Evolutionary conservation across 1,140 invertebrate species (phyloP).

Genomic region (Drosophila auraria): DNA sequence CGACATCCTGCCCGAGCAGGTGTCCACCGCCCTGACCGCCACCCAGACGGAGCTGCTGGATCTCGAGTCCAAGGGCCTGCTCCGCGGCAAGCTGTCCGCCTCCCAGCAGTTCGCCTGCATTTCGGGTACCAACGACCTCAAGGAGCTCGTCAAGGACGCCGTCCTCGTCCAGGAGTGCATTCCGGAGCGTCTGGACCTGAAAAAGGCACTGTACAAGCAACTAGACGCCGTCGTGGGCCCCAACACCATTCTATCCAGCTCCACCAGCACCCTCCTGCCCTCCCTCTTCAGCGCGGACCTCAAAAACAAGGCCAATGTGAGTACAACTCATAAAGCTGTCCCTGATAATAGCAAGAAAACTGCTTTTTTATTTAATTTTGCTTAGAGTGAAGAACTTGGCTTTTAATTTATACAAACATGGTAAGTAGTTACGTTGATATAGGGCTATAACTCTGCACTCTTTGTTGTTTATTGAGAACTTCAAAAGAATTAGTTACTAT

Average conservation of each 20-base stretch:
- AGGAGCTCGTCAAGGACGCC: constrained; percentile 89
- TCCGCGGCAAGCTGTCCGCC: constrained; percentile 91
- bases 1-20: constrained; percentile 92
- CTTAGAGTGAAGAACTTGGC: too few species aligned
- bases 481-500: neutral
- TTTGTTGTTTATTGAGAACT: too few species aligned
- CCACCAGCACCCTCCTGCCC: constrained; percentile 95
- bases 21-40: constrained; percentile 90
- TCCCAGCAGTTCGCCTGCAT: constrained; percentile 92
- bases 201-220: constrained; percentile 91
- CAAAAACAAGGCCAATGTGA: constrained; percentile 90
- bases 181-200: constrained; percentile 94
- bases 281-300: constrained; percentile 93
- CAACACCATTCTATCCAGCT: constrained; percentile 93
- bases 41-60: constrained; percentile 90
- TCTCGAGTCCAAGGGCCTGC: constrained; percentile 89
- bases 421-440: too few species aligned
- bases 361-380: neutral
- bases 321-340: constrained; percentile 44
- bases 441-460: too few species aligned
- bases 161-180: constrained; percentile 96
- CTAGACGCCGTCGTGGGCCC: constrained; percentile 91
- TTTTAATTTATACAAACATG: neutral
- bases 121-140: constrained; percentile 89
- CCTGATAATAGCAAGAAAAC: neutral